Evolutionary conservation across 2,888 invertebrate genomes (phyloP).

Genomic region (Netelia virgata): DNA sequence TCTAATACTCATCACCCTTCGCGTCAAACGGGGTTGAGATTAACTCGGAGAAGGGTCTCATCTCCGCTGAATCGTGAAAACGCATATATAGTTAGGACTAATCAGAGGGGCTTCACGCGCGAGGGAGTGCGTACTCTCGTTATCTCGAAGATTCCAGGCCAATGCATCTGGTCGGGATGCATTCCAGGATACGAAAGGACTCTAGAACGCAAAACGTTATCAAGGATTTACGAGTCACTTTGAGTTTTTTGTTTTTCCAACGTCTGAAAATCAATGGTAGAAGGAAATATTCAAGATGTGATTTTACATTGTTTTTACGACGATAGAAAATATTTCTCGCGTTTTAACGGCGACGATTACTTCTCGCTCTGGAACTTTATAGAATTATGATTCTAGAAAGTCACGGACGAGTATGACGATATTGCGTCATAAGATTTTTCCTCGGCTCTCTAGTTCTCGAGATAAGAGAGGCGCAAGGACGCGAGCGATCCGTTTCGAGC

Average conservation of each 20-base stretch:
- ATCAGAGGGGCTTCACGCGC: constrained; percentile 66
- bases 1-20: constrained; percentile 50
- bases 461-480: constrained; percentile 73
- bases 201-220: no score
- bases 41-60: constrained; percentile 19
- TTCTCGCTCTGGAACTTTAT: background rate
- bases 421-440: constrained; percentile 40
- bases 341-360: background rate
- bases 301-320: no score
- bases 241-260: no score
- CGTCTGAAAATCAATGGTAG: no score
- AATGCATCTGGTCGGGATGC: constrained; percentile 56
- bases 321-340: no score
- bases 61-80: constrained; percentile 46
- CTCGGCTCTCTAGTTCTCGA: constrained; percentile 10
- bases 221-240: no score
- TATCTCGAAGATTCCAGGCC: constrained; percentile 44
- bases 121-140: constrained; percentile 30
- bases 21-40: constrained; percentile 49
- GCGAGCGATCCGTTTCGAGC: constrained; percentile 39
- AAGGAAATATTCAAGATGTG: no score
- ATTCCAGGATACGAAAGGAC: background rate
- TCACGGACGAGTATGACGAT: constrained; percentile 43
- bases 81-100: constrained; percentile 47
- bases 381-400: constrained; percentile 23